A percentile compares a stretch with the other conserved stretches of the same genome.
phyloP scores from a whole-genome alignment of 2,888 invertebrate genomes.

The Morpho achilles region DNA sequence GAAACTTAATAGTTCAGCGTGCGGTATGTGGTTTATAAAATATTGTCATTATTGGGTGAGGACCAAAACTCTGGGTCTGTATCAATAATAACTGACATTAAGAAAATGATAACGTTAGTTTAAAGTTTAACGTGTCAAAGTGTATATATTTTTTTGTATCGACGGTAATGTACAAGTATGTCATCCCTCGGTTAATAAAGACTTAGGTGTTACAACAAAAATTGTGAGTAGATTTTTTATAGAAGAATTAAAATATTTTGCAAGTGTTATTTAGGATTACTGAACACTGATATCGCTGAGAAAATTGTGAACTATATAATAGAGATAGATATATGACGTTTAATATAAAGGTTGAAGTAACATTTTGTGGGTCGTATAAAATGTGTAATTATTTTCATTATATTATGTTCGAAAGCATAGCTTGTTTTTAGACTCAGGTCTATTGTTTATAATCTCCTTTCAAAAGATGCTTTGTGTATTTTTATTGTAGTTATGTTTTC shows the following conservation, averaged over 20 bases:
- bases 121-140: too few species aligned
- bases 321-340: slow-evolving; percentile 13
- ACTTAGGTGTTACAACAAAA: slow-evolving; percentile 11
- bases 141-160: too few species aligned
- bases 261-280: slow-evolving; percentile 11
- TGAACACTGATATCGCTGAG: slow-evolving; percentile 7
- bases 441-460: slow-evolving; percentile 36
- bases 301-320: slow-evolving; percentile 13
- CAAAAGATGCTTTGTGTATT: slow-evolving; percentile 34
- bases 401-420: slow-evolving; percentile 24
- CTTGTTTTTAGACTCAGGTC: slow-evolving; percentile 28
- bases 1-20: too few species aligned
- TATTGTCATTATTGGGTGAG: too few species aligned
- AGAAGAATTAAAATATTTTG: slow-evolving; percentile 16
- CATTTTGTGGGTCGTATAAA: slow-evolving; percentile 13
- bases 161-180: too few species aligned
- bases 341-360: slow-evolving; percentile 12
- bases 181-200: not conserved
- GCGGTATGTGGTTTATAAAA: too few species aligned
- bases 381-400: slow-evolving; percentile 14
- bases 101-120: too few species aligned
- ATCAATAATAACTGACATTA: too few species aligned
- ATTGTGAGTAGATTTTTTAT: slow-evolving; percentile 16
- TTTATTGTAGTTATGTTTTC: slow-evolving; percentile 30
- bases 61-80: too few species aligned